Base-by-base conservation (phyloP, 2,888 invertebrate genomes). In the Drosophila borealis region DNA sequence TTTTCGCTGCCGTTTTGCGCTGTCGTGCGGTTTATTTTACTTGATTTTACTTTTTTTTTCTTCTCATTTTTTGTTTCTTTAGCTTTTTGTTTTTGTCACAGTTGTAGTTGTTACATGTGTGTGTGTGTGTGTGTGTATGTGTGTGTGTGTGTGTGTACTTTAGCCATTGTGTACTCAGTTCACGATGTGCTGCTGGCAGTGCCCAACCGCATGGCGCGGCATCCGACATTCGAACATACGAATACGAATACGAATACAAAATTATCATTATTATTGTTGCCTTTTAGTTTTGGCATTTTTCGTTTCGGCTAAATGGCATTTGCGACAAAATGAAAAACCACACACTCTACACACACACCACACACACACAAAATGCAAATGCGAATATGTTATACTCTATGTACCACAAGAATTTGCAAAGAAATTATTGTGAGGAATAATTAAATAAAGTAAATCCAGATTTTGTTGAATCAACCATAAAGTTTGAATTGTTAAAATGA, bases 151-250 rank as follows among this genome's bases (percentile, higher is more conserved):
- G 45, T 73, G 41, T 86, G 79, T 86, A 86, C 83, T 86, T 83
- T 80, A 74, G 77, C 78, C 87, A 84, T 84, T 84, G 83, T 84
- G 83, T 86, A 81, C 83, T 81, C 87, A 75, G 83, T 77, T 77
- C 83, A 81, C 83, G 81, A 74, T 80, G 81, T 76, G 69, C 72
- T 8, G 29, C 55, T 39, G 51, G 29, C 49, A 41, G 34, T 42
- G 62, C 65, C 57, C 39, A 74, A 64, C 72, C 82, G 68, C 75
- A 66, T 76, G 81, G 75, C 78, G 48, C 66, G 56, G 10, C 36
- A 64, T 42, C 45, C 71, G 42, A 19, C 56, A 54, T 36, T 56
- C 56, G 51, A 29, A 55, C 63, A 51, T 14, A 69, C 73, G 76
- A 50, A 64, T 41, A 41, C 29, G 53, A n/a, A 51, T 14, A 66